phyloP scores from a whole-genome alignment of 2,797 vertebrate genomes.

The Denticeps clupeoides region DNA sequence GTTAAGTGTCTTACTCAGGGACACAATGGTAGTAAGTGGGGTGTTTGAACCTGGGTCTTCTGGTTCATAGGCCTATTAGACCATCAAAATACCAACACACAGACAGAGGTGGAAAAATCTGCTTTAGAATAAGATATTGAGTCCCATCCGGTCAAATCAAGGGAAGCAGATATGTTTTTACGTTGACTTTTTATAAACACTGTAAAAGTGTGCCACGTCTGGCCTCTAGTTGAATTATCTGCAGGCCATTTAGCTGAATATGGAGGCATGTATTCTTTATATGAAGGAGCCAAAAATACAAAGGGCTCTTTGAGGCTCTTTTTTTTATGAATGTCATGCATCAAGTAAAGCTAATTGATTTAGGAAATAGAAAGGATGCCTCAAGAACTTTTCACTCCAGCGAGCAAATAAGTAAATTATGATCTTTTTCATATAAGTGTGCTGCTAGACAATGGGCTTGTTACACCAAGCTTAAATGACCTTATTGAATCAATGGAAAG shows the following conservation, averaged over 20 bases:
- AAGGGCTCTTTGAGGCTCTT: slow-evolving; percentile 22
- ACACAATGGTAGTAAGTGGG: no score
- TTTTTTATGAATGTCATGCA: slow-evolving; percentile 52
- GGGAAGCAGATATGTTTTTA: no score
- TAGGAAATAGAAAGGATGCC: slow-evolving; percentile 63
- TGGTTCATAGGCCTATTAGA: no score
- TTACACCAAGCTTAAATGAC: slow-evolving; percentile 63
- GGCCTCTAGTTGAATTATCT: slow-evolving; percentile 11
- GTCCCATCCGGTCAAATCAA: no score
- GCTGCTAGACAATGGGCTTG: slow-evolving; percentile 58
- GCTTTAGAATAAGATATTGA: no score
- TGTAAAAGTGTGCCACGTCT: slow-evolving; percentile 16
- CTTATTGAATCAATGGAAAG: slow-evolving; percentile 76
- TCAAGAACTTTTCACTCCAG: slow-evolving; percentile 51
- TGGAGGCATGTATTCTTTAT: slow-evolving; percentile 24
- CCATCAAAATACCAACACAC: no score
- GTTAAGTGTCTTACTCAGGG: no score
- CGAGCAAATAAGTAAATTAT: slow-evolving; percentile 61
- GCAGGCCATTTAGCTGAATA: slow-evolving; percentile 1
- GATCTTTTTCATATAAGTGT: slow-evolving; percentile 62
- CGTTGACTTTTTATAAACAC: no score
- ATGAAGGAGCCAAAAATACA: slow-evolving; percentile 25
- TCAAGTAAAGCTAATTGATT: slow-evolving; percentile 64
- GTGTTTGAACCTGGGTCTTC: no score
- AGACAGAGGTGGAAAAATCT: no score